Evolutionary conservation across 2,113 vertebrate species (phyloP), one percentile per base, ranked within the genome.

Genomic region (Actinemys pallida): DNA sequence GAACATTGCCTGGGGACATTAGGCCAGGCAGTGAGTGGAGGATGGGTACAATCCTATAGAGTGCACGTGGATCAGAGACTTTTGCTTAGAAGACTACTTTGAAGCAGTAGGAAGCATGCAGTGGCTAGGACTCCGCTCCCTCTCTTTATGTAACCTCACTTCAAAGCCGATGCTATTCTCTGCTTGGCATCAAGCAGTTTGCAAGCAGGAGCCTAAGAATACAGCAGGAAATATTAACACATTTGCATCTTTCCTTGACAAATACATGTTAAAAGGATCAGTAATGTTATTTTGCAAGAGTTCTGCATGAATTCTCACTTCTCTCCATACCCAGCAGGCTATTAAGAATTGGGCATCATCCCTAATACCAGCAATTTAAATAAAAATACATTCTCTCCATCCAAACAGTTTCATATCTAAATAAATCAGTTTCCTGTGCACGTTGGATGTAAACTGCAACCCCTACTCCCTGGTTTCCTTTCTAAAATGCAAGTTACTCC

Each of bases 131-230:
- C 6, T 83, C 14, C 25, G 8, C 79, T 8, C 10, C 3, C 3
- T 19, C 65, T 91, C 65, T 86, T 54, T 47, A 84, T 76, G 59
- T 27, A 87, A 90, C 88, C 96, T 85, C 49, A 91, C 53, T 14
- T 7, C 22, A 86, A 88, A 24, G 42, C 47, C 83, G 39, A 50
- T 94, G 39, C 49, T 82, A 2, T 9, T 54, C 69, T 53, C 72
- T 76, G 56, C 14, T 17, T 49, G 45, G 16, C 10, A 90, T 80
- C 6, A 86, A 53, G 49, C 2, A 90, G 65, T 39, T 93, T 24
- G 24, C 6, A 3, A 94, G 45, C 25, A 81, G 53, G 85, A 93
- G 91, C 45, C 24, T 27, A 87, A 16, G 52, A 92, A 82, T 49
- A 78, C 24, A 88, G 50, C 81, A 42, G 29, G 16, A 90, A 96